Conservation (phyloP, 1,140 invertebrate genomes). For the Rhopalosiphum maidis region DNA sequence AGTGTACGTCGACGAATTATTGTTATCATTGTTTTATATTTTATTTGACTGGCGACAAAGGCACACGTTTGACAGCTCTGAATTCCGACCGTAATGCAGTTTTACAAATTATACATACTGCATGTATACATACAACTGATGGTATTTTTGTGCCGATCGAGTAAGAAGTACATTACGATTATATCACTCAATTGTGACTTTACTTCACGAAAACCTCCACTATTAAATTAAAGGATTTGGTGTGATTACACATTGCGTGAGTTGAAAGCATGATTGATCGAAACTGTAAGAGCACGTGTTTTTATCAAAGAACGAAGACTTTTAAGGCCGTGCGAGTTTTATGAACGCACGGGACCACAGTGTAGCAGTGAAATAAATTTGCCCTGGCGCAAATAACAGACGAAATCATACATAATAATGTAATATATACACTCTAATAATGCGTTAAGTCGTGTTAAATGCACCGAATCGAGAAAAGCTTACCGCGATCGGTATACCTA, state of each 20-base stretch:
- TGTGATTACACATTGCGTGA: background rate
- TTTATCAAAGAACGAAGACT: background rate
- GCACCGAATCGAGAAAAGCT: background rate
- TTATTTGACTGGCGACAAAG: background rate
- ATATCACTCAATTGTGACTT: background rate
- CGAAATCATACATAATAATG: background rate
- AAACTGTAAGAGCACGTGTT: background rate
- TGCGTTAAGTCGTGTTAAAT: background rate
- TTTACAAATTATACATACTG: background rate
- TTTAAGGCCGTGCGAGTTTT: background rate
- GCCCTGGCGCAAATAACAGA: background rate
- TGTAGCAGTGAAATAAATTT: background rate
- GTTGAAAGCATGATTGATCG: background rate
- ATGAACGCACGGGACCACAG: background rate
- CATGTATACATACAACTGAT: background rate
- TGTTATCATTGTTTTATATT: background rate
- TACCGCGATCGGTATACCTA: background rate
- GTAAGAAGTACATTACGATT: background rate
- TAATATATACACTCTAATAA: background rate
- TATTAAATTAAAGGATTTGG: background rate
- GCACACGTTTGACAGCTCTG: background rate
- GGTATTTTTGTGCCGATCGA: background rate
- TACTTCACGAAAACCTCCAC: background rate
- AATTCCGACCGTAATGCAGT: background rate
- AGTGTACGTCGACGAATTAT: background rate